Evolutionary conservation across 2,888 invertebrate genomes (phyloP).

Genomic region (Nemotelus pantherinus): DNA sequence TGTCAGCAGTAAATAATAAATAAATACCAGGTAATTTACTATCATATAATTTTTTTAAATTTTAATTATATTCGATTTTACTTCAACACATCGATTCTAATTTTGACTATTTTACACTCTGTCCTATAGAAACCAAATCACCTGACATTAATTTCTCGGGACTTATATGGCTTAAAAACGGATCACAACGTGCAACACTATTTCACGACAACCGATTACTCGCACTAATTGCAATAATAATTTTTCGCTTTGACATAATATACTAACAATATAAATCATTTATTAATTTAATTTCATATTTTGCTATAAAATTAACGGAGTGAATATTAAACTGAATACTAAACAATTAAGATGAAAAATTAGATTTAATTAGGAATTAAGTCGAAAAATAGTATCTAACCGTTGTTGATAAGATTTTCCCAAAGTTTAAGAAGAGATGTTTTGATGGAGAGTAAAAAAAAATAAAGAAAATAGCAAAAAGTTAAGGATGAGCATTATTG

Average conservation of each 20-base stretch:
- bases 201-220: conserved; percentile 18
- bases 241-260: conserved; percentile 1
- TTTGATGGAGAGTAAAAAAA: not conserved
- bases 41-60: not conserved
- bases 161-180: conserved; percentile 44
- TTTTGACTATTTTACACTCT: conserved; percentile 16
- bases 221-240: conserved; percentile 35
- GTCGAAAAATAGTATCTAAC: conserved; percentile 25
- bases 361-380: not conserved
- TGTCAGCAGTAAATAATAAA: conserved; percentile 31
- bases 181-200: not conserved
- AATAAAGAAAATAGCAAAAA: not conserved
- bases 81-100: too few species aligned
- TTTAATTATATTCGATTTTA: conserved; percentile 4
- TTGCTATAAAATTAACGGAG: not conserved
- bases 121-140: conserved; percentile 36
- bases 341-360: conserved; percentile 9
- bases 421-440: conserved; percentile 12
- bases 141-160: conserved; percentile 49
- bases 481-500: not conserved
- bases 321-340: not conserved
- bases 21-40: conserved; percentile 18
- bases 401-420: conserved; percentile 39
- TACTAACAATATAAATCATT: conserved; percentile 24
- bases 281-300: not conserved